These are phyloP conservation scores for Zosterops hypoxanthus DNA, from an alignment of 2,113 vertebrate species.

Conservation along the genomic window DNA sequence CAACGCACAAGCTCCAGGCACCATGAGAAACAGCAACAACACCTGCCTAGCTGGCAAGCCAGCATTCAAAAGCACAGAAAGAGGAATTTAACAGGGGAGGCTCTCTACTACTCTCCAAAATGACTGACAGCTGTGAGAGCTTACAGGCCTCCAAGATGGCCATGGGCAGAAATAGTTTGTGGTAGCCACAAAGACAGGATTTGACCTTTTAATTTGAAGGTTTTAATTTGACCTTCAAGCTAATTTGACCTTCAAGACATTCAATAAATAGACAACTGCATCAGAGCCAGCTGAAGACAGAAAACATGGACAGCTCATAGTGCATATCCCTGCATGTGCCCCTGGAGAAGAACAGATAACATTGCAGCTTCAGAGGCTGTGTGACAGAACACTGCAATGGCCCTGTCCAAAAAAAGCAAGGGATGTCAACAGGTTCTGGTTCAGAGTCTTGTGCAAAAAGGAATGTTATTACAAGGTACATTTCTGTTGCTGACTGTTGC, in stretches of 20 bases:
- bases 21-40: background rate
- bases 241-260: background rate
- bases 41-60: background rate
- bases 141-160: background rate
- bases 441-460: background rate
- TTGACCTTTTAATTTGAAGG: background rate
- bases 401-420: background rate
- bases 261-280: background rate
- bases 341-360: background rate
- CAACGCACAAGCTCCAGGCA: background rate
- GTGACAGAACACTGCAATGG: background rate
- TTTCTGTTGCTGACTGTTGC: background rate
- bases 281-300: background rate
- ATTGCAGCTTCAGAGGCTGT: background rate
- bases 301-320: background rate
- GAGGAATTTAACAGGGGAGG: background rate
- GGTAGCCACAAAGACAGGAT: background rate
- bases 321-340: fast-evolving
- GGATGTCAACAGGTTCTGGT: background rate
- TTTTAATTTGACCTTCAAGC: background rate
- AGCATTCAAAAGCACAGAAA: background rate
- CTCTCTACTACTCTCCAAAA: background rate
- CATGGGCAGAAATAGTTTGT: background rate
- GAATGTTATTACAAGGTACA: background rate
- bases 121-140: background rate